Percentiles rank a stretch among this genome's conserved stretches.
These are phyloP conservation scores for Drosophila cracens DNA, from an alignment of 2,888 invertebrate genomes.

Conservation along the genomic window DNA sequence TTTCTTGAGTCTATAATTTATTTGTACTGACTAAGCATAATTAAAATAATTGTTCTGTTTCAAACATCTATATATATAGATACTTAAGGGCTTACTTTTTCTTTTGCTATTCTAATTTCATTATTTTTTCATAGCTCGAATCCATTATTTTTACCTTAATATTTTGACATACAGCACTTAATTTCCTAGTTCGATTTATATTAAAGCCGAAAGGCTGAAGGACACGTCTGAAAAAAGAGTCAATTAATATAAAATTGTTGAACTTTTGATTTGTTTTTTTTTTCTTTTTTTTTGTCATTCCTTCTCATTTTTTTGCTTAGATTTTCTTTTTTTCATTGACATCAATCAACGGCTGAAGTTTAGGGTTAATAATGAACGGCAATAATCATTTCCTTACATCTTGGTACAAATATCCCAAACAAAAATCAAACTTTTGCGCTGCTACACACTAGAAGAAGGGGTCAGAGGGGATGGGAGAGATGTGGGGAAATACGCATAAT, in stretches of 20 bases:
- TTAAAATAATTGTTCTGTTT: neutral
- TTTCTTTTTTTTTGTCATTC: neutral
- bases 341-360: constrained; percentile 38
- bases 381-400: constrained; percentile 4
- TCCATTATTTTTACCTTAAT: constrained; percentile 14
- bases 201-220: constrained; percentile 19
- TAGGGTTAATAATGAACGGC: constrained; percentile 33
- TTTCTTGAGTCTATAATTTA: neutral
- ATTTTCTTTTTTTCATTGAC: constrained; percentile 36
- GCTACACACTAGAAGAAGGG: neutral
- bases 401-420: constrained; percentile 17
- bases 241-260: constrained; percentile 58
- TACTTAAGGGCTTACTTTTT: neutral
- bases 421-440: constrained; percentile 7
- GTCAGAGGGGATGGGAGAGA: neutral
- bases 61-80: neutral
- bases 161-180: constrained; percentile 35
- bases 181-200: constrained; percentile 59
- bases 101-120: neutral
- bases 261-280: constrained; percentile 57
- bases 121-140: neutral
- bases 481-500: constrained; percentile 42
- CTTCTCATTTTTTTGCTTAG: neutral
- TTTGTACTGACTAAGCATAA: neutral
- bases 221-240: constrained; percentile 27